Evolutionary conservation across 2,888 invertebrate species (phyloP), one percentile per base, ranked within the genome.

Genomic region (Rhynchonema sp.): DNA sequence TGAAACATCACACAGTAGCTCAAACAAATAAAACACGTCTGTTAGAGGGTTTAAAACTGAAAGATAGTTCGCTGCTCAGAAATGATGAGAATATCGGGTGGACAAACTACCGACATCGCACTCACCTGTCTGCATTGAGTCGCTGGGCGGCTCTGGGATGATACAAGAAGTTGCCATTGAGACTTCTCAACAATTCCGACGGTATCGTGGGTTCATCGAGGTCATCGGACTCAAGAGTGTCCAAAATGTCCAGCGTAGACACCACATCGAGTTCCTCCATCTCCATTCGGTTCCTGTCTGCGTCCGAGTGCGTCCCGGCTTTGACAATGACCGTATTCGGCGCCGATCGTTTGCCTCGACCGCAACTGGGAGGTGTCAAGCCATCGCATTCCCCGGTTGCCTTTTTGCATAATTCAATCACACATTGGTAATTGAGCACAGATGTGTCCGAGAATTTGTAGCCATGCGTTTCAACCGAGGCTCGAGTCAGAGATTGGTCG

Each of bases 371-470:
- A 22, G 69, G 69, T 22, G 66, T 66, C 46, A 69, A 58, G 1
- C 67, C 70, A n/a, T 64, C 63, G 63, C 69, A 69, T 59, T 69
- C 70, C 28, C 67, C 67, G 28, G 61, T 60, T 28, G 61, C 60
- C 57, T 65, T 63, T 58, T 68, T 67, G 62, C 68, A 70, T 57
- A 69, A 59, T 60, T 69, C 69, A 9, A 70, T 61, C 22, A 69
- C 63, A 61, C 69, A 69, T 59, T 69, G 68, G 59, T 70, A 69
- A 64, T 70, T 70, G 23, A 69, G 64, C 22, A 69, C 67, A 29
- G 58, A 57, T n/a, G 56, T 56, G 38, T 56, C 56, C 3, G 67
- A 68, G 62, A 70, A 69, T 57, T 70, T 70, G 63, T 70, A 69
- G 49, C 70, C 70, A 52, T 62, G 69, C 2, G 70, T 70, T 56